phyloP scores from a whole-genome alignment of 2,797 vertebrate species.

The Synanceia verrucosa region DNA sequence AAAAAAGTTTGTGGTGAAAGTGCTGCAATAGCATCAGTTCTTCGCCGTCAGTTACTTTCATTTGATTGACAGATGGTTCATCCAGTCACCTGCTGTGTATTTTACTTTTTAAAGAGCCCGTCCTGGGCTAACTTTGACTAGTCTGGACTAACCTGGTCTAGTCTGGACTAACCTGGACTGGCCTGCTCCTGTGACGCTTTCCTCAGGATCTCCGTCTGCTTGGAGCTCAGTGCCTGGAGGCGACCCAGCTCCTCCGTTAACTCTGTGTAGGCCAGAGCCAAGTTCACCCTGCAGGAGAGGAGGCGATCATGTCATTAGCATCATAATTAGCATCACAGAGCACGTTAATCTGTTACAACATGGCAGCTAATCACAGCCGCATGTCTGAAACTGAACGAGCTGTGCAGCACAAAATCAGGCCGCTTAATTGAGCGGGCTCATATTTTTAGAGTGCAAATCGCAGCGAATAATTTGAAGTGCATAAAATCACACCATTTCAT shows the following conservation, averaged over 20 bases:
- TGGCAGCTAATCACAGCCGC: neutral
- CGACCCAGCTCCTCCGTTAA: conserved; percentile 94
- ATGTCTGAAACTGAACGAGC: conserved; percentile 1
- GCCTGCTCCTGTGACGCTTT: conserved; percentile 91
- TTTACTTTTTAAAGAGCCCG: no score
- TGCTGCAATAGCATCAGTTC: no score
- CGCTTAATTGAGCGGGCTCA: conserved; percentile 32
- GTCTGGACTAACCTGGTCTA: no score
- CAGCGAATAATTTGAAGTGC: conserved; percentile 41
- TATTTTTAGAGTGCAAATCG: conserved; percentile 62
- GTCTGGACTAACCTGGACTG: conserved; percentile 84
- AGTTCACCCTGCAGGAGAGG: conserved; percentile 87
- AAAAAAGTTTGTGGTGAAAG: no score
- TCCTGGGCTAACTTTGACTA: no score
- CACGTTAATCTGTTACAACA: neutral
- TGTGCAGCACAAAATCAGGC: conserved; percentile 6
- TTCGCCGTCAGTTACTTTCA: no score
- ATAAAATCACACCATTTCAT: conserved; percentile 55
- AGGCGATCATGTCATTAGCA: conserved; percentile 43
- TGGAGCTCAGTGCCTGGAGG: conserved; percentile 88
- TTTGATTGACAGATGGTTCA: no score
- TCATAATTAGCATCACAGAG: conserved; percentile 19
- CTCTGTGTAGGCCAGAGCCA: conserved; percentile 97
- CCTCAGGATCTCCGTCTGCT: conserved; percentile 94
- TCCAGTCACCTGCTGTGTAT: no score